A percentile compares a stretch with the other conserved stretches of the same genome.
phyloP scores from a whole-genome alignment of 2,797 vertebrate species.

The Falco peregrinus region DNA sequence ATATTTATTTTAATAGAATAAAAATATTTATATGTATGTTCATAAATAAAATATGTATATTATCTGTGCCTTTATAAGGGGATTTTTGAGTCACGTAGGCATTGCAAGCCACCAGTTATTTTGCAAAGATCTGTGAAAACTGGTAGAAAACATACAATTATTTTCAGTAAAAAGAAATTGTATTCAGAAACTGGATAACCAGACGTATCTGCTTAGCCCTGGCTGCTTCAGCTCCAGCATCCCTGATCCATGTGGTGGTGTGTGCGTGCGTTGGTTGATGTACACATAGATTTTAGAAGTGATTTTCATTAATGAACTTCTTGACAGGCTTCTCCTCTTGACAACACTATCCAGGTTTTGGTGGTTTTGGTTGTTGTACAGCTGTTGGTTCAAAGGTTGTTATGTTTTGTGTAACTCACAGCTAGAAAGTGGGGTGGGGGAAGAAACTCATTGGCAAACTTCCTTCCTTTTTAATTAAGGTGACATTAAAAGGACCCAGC shows the following conservation, averaged over 20 bases:
- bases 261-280: not conserved
- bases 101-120: not conserved
- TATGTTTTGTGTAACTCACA: not conserved
- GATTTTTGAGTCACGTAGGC: not conserved
- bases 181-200: not conserved
- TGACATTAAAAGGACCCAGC: not conserved
- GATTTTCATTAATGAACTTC: slow-evolving; percentile 30
- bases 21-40: too few relatives aligned
- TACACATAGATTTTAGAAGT: not conserved
- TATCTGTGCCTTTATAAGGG: not conserved
- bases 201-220: not conserved
- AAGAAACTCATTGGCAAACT: slow-evolving; percentile 46
- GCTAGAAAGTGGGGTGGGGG: not conserved
- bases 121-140: not conserved
- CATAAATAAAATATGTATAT: too few relatives aligned
- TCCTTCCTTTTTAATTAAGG: slow-evolving; percentile 44
- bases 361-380: not conserved
- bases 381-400: slow-evolving; percentile 54
- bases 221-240: not conserved
- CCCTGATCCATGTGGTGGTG: not conserved
- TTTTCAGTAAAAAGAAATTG: not conserved
- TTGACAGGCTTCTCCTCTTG: not conserved
- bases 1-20: too few relatives aligned
- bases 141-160: not conserved
- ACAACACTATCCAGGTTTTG: not conserved